Percentiles rank a stretch among this genome's conserved stretches.
These are phyloP conservation scores for Cosmia pyralina DNA, from an alignment of 2,888 invertebrate species.

Conservation along the genomic window DNA sequence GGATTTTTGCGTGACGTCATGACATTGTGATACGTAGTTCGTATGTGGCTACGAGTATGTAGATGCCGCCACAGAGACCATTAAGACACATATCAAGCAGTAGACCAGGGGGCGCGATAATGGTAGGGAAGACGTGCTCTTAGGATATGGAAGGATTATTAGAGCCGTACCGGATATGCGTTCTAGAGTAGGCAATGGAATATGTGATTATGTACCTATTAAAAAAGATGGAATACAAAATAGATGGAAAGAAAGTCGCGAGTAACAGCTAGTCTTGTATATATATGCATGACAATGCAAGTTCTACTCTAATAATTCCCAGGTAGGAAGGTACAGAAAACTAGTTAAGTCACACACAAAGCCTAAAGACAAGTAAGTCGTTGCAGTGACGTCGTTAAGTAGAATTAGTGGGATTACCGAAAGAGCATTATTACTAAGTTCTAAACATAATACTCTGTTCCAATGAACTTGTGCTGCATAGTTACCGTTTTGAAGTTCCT, in stretches of 20 bases:
- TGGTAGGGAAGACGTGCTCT: too few relatives aligned
- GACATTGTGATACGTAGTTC: too few relatives aligned
- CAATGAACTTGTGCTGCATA: slow-evolving; percentile 27
- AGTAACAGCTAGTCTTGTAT: not conserved
- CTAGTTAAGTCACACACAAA: slow-evolving; percentile 24
- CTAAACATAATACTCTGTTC: slow-evolving; percentile 47
- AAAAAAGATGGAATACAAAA: too few relatives aligned
- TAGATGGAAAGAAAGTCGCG: not conserved
- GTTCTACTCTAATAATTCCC: not conserved
- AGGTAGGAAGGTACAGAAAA: slow-evolving; percentile 20
- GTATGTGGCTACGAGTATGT: too few relatives aligned
- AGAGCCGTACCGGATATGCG: too few relatives aligned
- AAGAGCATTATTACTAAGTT: slow-evolving; percentile 49
- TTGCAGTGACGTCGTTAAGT: slow-evolving; percentile 42
- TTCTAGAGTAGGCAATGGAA: too few relatives aligned
- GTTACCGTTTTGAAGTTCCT: slow-evolving; percentile 20
- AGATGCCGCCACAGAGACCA: too few relatives aligned
- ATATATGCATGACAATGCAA: not conserved
- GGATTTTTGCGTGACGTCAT: too few relatives aligned
- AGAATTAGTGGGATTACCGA: slow-evolving; percentile 55
- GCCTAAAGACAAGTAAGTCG: slow-evolving; percentile 24
- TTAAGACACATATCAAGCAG: too few relatives aligned
- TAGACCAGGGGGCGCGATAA: too few relatives aligned
- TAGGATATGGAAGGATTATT: too few relatives aligned
- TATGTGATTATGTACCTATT: too few relatives aligned